Percentiles rank a stretch among this genome's conserved stretches.
phyloP scores from a whole-genome alignment of 2,113 vertebrate species.

The Gymnobelideus leadbeateri region DNA sequence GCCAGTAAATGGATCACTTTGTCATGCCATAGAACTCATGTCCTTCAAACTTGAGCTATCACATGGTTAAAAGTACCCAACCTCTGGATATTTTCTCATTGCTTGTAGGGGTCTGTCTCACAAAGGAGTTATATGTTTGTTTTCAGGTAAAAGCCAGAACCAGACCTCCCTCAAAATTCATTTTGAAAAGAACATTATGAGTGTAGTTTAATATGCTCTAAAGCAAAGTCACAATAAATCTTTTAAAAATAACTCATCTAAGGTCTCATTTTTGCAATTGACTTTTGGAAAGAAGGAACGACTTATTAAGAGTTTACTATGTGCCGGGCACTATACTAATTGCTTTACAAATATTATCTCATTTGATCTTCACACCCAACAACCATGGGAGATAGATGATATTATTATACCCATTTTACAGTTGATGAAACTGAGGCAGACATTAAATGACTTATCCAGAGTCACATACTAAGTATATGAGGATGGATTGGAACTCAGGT shows the following conservation, averaged over 20 bases:
- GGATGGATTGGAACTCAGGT: not conserved
- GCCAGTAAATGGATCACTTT: not conserved
- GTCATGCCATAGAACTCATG: not conserved
- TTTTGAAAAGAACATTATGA: slow-evolving; percentile 9
- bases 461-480: not conserved
- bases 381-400: not conserved
- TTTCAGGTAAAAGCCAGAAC: not conserved
- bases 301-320: not conserved
- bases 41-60: not conserved
- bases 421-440: not conserved
- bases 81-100: not conserved
- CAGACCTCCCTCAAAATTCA: not conserved
- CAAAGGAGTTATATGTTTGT: not conserved
- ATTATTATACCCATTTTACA: not conserved
- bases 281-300: slow-evolving; percentile 39
- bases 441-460: not conserved
- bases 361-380: not conserved
- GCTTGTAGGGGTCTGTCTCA: not conserved
- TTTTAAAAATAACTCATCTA: not conserved
- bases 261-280: slow-evolving; percentile 19
- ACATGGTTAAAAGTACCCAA: not conserved
- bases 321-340: not conserved
- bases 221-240: slow-evolving; percentile 12
- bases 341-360: not conserved
- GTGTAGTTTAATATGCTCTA: slow-evolving; percentile 5